Percentiles rank a stretch among this genome's conserved stretches.
Evolutionary conservation across 2,797 vertebrate genomes (phyloP).

Genomic region (Halcyon leucocephala): DNA sequence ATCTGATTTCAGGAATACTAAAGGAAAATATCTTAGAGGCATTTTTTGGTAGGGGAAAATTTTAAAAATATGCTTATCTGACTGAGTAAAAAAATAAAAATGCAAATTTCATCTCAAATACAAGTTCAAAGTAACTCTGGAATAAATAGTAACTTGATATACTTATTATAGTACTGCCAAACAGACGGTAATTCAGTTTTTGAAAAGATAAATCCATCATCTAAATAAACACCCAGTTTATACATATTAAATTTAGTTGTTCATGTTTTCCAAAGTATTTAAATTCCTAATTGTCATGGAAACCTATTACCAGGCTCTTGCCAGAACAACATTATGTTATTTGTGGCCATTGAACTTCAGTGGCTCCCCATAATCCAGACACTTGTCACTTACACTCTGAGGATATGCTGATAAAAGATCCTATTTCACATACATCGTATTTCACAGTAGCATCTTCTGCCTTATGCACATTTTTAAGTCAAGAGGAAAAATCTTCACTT

Average conservation of each 20-base stretch:
- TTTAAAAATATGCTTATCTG: background rate
- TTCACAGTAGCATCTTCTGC: background rate
- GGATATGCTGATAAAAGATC: background rate
- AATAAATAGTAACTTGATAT: background rate
- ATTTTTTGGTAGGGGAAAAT: background rate
- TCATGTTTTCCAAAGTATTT: background rate
- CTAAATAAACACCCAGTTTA: background rate
- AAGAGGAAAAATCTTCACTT: background rate
- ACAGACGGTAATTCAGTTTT: background rate
- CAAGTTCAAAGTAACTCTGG: background rate
- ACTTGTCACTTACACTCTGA: background rate
- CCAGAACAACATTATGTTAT: background rate
- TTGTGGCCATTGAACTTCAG: background rate
- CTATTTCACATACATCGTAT: rapidly evolving
- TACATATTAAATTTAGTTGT: background rate
- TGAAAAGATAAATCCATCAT: background rate
- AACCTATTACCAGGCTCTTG: background rate
- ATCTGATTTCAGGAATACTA: background rate
- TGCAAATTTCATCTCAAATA: background rate
- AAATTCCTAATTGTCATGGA: background rate
- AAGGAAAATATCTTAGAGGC: background rate
- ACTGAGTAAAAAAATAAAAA: background rate
- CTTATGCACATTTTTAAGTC: background rate
- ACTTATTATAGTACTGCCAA: background rate
- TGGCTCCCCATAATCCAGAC: background rate